Conservation (phyloP, 2,888 invertebrate species). For the Diarsia dahlii region DNA sequence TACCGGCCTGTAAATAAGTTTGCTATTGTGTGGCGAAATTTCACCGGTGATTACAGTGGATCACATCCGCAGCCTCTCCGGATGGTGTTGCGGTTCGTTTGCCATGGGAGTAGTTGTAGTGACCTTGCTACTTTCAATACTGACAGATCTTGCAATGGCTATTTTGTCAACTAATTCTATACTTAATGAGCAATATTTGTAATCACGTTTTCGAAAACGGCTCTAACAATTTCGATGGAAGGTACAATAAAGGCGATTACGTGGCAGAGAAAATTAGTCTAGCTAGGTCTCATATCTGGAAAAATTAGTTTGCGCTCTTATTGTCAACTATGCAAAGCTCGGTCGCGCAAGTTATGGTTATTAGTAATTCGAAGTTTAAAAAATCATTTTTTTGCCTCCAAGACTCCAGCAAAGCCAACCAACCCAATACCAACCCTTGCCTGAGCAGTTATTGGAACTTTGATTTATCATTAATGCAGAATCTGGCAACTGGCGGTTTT, state of each 20-base stretch:
- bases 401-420: neutral
- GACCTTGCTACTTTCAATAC: slow-evolving; percentile 74
- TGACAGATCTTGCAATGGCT: slow-evolving; percentile 47
- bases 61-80: slow-evolving; percentile 86
- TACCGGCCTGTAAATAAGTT: slow-evolving; percentile 75
- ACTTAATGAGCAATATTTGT: neutral
- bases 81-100: slow-evolving; percentile 87
- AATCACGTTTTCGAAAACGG: neutral
- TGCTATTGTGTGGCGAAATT: slow-evolving; percentile 88
- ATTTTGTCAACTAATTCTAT: slow-evolving; percentile 16
- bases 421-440: no score
- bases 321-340: neutral
- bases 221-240: neutral
- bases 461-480: neutral
- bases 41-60: slow-evolving; percentile 88
- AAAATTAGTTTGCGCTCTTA: neutral
- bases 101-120: slow-evolving; percentile 76
- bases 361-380: neutral
- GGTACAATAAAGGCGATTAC: neutral
- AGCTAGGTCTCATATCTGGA: neutral
- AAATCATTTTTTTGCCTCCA: neutral
- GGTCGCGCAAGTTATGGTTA: neutral
- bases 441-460: neutral
- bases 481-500: neutral
- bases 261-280: neutral